These are phyloP conservation scores for Oryzias javanicus DNA, from an alignment of 2,113 vertebrate species.

Conservation along the genomic window DNA sequence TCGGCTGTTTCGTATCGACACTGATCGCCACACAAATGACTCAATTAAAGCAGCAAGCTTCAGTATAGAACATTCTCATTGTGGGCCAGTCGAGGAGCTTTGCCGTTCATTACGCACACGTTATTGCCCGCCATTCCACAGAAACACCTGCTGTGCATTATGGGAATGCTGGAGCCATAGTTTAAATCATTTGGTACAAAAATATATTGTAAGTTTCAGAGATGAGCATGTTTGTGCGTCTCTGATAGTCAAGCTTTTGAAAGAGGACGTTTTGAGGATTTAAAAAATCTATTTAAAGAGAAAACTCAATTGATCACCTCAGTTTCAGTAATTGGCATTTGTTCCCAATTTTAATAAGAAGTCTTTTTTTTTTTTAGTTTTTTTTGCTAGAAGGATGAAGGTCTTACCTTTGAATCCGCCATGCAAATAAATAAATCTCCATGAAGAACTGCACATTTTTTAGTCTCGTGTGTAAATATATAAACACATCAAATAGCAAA, in stretches of 20 bases:
- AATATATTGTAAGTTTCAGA: conserved; percentile 8
- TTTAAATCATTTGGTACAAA: conserved; percentile 65
- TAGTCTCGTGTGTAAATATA: too few relatives aligned
- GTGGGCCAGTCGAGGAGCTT: conserved; percentile 41
- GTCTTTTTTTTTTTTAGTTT: too few relatives aligned
- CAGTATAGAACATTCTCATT: conserved; percentile 72
- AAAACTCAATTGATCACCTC: too few relatives aligned
- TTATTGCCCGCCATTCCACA: conserved; percentile 67
- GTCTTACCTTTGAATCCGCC: too few relatives aligned
- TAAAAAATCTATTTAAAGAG: too few relatives aligned
- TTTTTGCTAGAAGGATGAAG: too few relatives aligned
- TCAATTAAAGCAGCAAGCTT: conserved; percentile 85
- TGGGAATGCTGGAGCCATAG: conserved; percentile 68
- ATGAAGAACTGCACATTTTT: too few relatives aligned
- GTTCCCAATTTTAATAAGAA: too few relatives aligned
- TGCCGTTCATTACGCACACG: conserved; percentile 69
- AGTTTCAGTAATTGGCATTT: too few relatives aligned
- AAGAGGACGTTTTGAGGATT: too few relatives aligned
- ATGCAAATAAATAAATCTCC: too few relatives aligned
- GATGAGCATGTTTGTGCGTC: conserved; percentile 9
- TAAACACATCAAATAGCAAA: too few relatives aligned
- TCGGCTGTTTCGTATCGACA: conserved; percentile 86
- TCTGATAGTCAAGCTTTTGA: background rate
- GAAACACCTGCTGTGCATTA: conserved; percentile 69
- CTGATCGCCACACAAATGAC: conserved; percentile 91